These are phyloP conservation scores for Bombyx mandarina DNA, from an alignment of 1,140 invertebrate species.

Conservation along the genomic window DNA sequence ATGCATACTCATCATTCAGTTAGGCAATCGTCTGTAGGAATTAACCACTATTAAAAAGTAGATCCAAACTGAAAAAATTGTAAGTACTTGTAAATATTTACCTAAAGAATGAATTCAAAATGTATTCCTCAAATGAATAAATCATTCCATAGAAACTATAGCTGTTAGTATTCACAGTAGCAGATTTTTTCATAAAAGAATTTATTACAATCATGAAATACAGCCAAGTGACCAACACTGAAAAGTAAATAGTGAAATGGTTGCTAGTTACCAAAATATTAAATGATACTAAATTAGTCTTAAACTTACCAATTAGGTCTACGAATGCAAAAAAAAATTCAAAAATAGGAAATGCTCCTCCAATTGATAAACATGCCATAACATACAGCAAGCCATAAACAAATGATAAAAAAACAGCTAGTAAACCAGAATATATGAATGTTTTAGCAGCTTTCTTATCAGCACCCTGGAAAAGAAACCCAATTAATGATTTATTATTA, in stretches of 20 bases:
- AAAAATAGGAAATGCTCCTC: slow-evolving; percentile 35
- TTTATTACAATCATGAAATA: slow-evolving; percentile 30
- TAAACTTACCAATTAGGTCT: slow-evolving; percentile 36
- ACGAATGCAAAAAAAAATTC: slow-evolving; percentile 35
- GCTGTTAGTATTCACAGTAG: background rate
- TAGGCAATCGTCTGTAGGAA: slow-evolving; percentile 29
- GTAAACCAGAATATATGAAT: slow-evolving; percentile 24
- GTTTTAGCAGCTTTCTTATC: slow-evolving; percentile 11
- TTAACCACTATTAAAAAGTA: slow-evolving; percentile 51
- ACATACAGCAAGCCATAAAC: slow-evolving; percentile 39
- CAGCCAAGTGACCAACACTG: slow-evolving; percentile 30
- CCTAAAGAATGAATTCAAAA: background rate
- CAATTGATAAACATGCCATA: slow-evolving; percentile 23
- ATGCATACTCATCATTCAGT: too few relatives aligned
- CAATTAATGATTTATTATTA: background rate
- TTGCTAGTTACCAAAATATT: too few relatives aligned
- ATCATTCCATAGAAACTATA: background rate
- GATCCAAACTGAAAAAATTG: slow-evolving; percentile 45
- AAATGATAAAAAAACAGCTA: slow-evolving; percentile 29
- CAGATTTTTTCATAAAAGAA: slow-evolving; percentile 13
- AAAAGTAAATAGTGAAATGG: slow-evolving; percentile 9
- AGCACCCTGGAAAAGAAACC: slow-evolving; percentile 24
- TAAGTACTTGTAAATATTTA: slow-evolving; percentile 3
- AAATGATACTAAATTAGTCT: too few relatives aligned
- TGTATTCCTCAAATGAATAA: background rate